phyloP scores from a whole-genome alignment of 2,113 vertebrate species.

The Furnarius figulus region DNA sequence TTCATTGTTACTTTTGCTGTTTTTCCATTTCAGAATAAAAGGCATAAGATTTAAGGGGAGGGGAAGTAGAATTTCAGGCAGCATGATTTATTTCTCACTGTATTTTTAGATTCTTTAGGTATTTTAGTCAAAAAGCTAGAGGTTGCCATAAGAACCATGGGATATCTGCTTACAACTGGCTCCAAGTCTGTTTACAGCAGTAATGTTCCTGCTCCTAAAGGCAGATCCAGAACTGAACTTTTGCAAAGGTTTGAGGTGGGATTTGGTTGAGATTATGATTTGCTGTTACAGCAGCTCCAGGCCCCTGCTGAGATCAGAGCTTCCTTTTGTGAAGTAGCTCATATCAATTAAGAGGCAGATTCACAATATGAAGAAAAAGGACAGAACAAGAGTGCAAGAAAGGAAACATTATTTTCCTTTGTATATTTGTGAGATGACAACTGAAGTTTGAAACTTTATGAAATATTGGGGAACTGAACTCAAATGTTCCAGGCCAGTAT shows the following conservation, averaged over 20 bases:
- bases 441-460: neutral
- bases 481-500: neutral
- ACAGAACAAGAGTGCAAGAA: neutral
- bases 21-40: slow-evolving; percentile 48
- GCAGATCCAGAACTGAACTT: neutral
- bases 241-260: neutral
- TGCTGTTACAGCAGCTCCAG: neutral
- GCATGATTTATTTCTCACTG: neutral
- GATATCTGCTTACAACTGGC: neutral
- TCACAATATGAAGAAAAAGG: neutral
- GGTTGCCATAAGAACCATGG: neutral
- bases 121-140: neutral
- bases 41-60: neutral
- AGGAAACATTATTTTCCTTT: slow-evolving; percentile 54
- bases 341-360: neutral
- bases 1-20: slow-evolving; percentile 10
- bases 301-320: neutral
- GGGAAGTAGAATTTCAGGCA: neutral
- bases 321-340: slow-evolving; percentile 29
- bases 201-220: neutral
- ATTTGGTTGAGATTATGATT: neutral
- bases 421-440: slow-evolving; percentile 32
- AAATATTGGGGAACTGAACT: slow-evolving; percentile 40
- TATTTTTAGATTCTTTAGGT: slow-evolving; percentile 13
- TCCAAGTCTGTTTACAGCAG: neutral